phyloP scores from a whole-genome alignment of 2,113 vertebrate genomes.

The Siniperca knerii region DNA sequence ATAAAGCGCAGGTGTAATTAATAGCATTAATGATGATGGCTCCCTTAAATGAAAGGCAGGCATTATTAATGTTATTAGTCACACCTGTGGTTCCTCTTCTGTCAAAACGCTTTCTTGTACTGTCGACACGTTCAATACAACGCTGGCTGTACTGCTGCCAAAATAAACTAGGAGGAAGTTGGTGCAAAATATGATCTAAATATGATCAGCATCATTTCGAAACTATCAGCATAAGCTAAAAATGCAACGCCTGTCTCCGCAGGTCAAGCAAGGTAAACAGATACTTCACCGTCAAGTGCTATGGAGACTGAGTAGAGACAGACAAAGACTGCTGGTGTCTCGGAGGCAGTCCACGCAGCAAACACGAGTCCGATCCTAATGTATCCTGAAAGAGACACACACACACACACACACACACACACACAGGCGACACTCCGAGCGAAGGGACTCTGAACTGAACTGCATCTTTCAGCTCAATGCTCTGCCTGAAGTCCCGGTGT shows the following conservation, averaged over 20 bases:
- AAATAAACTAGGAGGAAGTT: not conserved
- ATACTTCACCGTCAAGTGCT: constrained; percentile 75
- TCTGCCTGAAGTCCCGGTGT: too few species aligned
- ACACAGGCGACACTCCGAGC: too few species aligned
- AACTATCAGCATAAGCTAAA: not conserved
- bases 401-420: too few species aligned
- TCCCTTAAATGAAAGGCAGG: not conserved
- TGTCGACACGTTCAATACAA: not conserved
- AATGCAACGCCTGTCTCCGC: too few species aligned
- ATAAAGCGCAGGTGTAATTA: too few species aligned
- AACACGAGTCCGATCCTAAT: constrained; percentile 69
- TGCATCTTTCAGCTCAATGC: too few species aligned
- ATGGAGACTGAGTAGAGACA: constrained; percentile 57
- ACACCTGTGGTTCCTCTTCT: not conserved
- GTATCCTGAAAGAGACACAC: constrained; percentile 73
- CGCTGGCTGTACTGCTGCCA: not conserved
- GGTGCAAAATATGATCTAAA: not conserved
- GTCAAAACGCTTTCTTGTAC: too few species aligned
- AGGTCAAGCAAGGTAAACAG: not conserved
- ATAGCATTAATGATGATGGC: not conserved
- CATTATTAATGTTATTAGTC: not conserved
- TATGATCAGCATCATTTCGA: too few species aligned
- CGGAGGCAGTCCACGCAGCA: constrained; percentile 56
- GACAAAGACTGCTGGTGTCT: constrained; percentile 63
- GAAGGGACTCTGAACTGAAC: too few species aligned